A percentile compares a stretch with the other conserved stretches of the same genome.
Evolutionary conservation across 1,140 invertebrate species (phyloP).

Genomic region (Neuroterus valhalla): DNA sequence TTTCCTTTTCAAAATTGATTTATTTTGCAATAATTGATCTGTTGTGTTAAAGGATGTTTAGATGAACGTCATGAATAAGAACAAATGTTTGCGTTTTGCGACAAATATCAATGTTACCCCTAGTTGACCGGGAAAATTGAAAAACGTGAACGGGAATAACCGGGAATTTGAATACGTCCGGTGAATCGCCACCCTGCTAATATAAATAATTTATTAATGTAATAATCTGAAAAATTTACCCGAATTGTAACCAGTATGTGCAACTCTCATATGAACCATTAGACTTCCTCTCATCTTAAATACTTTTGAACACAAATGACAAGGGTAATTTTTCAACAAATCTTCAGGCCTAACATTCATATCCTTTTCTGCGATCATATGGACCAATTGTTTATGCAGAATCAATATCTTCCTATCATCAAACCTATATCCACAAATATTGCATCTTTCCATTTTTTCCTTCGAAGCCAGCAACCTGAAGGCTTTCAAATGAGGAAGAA

Average conservation of each 20-base stretch:
- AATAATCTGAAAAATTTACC: slow-evolving; percentile 49
- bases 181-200: too few species aligned
- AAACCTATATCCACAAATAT: slow-evolving; percentile 84
- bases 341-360: slow-evolving; percentile 55
- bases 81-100: too few species aligned
- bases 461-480: slow-evolving; percentile 50
- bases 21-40: too few species aligned
- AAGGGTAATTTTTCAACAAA: slow-evolving; percentile 78
- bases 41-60: too few species aligned
- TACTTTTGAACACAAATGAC: slow-evolving; percentile 85
- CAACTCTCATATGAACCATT: slow-evolving; percentile 87
- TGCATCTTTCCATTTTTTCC: slow-evolving; percentile 76
- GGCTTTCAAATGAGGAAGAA: slow-evolving; percentile 51
- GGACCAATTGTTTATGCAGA: slow-evolving; percentile 85
- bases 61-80: too few species aligned
- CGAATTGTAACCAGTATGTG: slow-evolving; percentile 78
- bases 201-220: slow-evolving; percentile 21
- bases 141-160: too few species aligned
- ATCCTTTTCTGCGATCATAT: slow-evolving; percentile 78
- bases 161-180: too few species aligned
- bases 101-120: too few species aligned
- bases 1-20: too few species aligned
- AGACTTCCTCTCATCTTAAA: slow-evolving; percentile 88
- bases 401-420: slow-evolving; percentile 81
- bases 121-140: too few species aligned